phyloP scores from a whole-genome alignment of 2,888 invertebrate genomes.

The Sturmia bella region DNA sequence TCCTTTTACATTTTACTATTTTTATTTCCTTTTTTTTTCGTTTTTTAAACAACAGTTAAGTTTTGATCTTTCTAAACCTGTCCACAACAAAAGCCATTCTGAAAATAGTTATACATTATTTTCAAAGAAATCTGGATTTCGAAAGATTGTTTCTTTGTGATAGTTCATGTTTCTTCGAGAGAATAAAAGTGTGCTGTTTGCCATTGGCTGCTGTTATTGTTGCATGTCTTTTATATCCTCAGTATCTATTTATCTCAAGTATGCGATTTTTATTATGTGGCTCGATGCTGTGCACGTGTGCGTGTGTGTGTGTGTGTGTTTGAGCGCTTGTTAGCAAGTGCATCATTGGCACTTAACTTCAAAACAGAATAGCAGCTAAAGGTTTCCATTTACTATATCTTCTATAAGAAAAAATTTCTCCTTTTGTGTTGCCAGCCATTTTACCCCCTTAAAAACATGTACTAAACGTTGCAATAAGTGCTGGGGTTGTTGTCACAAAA shows the following conservation, averaged over 20 bases:
- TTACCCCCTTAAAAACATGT: slow-evolving; percentile 61
- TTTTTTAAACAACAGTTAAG: too few species aligned
- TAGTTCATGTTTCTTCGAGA: not conserved
- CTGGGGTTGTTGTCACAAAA: slow-evolving; percentile 69
- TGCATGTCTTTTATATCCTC: slow-evolving; percentile 50
- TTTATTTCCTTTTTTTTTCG: too few species aligned
- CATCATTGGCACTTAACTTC: slow-evolving; percentile 66
- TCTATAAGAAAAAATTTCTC: not conserved
- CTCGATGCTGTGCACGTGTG: not conserved
- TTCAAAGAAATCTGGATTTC: too few species aligned
- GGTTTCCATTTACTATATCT: slow-evolving; percentile 36
- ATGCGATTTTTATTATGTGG: slow-evolving; percentile 42
- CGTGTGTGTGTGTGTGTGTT: slow-evolving; percentile 7
- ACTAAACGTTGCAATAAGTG: slow-evolving; percentile 65
- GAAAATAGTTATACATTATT: too few species aligned
- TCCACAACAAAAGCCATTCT: too few species aligned
- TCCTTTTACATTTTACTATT: too few species aligned
- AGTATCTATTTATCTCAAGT: slow-evolving; percentile 59
- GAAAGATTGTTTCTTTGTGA: not conserved
- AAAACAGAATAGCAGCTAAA: slow-evolving; percentile 57
- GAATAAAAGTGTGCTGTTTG: slow-evolving; percentile 34
- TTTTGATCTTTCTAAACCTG: too few species aligned
- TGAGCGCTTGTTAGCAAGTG: slow-evolving; percentile 39
- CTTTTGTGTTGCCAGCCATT: slow-evolving; percentile 35
- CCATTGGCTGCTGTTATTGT: slow-evolving; percentile 46